Percentiles rank a stretch among this genome's conserved stretches.
These are phyloP conservation scores for Micromys minutus DNA, from an alignment of 2,113 vertebrate genomes.

Conservation along the genomic window DNA sequence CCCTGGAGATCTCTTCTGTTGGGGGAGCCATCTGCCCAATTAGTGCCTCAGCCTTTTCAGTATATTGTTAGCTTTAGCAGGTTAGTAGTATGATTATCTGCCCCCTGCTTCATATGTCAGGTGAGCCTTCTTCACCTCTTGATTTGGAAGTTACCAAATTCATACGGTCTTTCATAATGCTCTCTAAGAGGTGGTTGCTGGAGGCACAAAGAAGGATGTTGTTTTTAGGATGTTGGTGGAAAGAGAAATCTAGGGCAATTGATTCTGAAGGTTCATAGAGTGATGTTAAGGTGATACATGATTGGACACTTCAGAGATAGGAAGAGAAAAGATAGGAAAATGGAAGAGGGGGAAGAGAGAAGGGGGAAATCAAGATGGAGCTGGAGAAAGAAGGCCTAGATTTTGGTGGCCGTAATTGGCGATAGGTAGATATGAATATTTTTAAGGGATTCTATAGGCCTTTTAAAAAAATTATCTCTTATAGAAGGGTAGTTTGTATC, in stretches of 20 bases:
- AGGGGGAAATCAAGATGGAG: no score
- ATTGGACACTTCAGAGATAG: no score
- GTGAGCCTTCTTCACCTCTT: not conserved
- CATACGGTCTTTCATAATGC: not conserved
- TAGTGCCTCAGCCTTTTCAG: not conserved
- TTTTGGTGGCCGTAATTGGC: no score
- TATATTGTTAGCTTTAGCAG: not conserved
- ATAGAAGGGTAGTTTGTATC: no score
- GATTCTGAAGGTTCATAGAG: not conserved
- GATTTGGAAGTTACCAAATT: not conserved
- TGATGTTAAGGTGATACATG: no score
- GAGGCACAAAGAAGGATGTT: not conserved
- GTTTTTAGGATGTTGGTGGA: not conserved
- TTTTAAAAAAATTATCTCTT: no score
- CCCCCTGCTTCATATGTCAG: not conserved
- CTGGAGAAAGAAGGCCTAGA: no score
- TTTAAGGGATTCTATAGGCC: no score
- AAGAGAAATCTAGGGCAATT: not conserved
- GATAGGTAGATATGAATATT: no score
- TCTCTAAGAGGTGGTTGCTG: not conserved
- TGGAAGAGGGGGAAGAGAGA: no score
- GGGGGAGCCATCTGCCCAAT: not conserved
- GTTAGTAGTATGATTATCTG: not conserved
- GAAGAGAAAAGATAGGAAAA: no score
- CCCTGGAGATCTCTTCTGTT: not conserved